Conservation (phyloP, 2,113 vertebrate species). For the Elgaria multicarinata region DNA sequence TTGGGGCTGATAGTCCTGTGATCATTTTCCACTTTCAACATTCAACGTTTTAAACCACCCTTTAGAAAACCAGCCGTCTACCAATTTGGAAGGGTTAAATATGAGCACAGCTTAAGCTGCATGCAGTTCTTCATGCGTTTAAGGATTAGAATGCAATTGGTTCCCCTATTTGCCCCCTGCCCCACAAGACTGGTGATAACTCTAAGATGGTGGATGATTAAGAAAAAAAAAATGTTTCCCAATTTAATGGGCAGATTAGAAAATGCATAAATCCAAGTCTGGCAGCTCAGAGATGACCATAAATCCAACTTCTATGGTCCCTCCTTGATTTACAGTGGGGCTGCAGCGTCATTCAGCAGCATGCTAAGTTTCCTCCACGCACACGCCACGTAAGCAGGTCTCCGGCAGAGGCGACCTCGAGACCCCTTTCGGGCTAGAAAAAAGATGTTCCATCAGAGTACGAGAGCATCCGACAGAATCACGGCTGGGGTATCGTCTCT, state of each 20-base stretch:
- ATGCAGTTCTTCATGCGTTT: background rate
- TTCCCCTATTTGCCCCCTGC: too few relatives aligned
- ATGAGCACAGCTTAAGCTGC: background rate
- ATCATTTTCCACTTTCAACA: background rate
- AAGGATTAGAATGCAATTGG: background rate
- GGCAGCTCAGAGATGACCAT: background rate
- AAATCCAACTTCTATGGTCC: background rate
- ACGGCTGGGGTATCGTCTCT: background rate
- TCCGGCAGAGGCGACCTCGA: background rate
- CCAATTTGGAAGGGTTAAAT: background rate
- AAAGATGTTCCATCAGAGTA: too few relatives aligned
- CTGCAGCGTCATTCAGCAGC: background rate
- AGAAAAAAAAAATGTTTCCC: background rate
- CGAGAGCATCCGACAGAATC: too few relatives aligned
- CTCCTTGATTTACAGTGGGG: background rate
- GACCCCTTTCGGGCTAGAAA: background rate
- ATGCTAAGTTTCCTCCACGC: rapidly evolving
- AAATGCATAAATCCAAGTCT: background rate
- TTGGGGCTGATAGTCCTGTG: background rate
- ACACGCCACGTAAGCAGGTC: slow-evolving; percentile 9
- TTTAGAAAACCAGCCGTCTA: background rate
- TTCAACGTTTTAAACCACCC: background rate
- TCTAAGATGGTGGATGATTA: background rate
- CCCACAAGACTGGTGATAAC: background rate
- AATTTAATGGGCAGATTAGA: background rate